Evolutionary conservation across 1,140 invertebrate species (phyloP), one percentile per base, ranked within the genome.

Genomic region (Neotoxoptera formosana): DNA sequence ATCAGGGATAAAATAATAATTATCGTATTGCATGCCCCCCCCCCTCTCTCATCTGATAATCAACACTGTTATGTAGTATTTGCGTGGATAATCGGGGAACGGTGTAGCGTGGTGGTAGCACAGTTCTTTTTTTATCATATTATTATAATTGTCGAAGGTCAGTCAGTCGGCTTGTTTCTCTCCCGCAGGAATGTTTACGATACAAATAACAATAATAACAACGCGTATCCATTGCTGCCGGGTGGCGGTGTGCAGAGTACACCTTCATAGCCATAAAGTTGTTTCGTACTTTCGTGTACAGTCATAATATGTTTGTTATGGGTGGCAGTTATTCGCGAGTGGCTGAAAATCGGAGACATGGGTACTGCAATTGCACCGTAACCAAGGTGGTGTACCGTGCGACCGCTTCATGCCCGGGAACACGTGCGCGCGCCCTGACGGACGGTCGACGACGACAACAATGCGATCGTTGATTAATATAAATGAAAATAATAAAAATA

Each of bases 391-490:
- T 76, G 14, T 76, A n/a, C 14, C 14, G 60, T 30, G 60, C 30
- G 30, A 67, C n/a, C 60, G 14, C 60, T 76, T 76, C 60, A 76
- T 76, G 6, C 30, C 14, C 60, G 30, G 4, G 11, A 76, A 76
- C n/a, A 76, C 60, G n/a, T n/a, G 60, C n/a, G 14, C 9, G 81
- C 8, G 34, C 51, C 14, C 41, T 41, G 90, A 45, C 34, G 90
- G 48, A 56, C 41, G 76, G 21, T 36, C 67, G 20, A 30, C 76
- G 47, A 45, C 51, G 36, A 90, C 30, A 84, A 92, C 91, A 92
- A 92, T 92, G 36, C 91, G 34, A 48, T 51, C 76, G 91, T 92
- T 92, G 91, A 92, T 92, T 92, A 92, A 92, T 92, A 84, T 67
- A 76, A 76, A 76, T 76, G n/a, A 76, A n/a, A 76, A 76, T 53